phyloP scores from a whole-genome alignment of 1,140 invertebrate species.

The Hyles vespertilio region DNA sequence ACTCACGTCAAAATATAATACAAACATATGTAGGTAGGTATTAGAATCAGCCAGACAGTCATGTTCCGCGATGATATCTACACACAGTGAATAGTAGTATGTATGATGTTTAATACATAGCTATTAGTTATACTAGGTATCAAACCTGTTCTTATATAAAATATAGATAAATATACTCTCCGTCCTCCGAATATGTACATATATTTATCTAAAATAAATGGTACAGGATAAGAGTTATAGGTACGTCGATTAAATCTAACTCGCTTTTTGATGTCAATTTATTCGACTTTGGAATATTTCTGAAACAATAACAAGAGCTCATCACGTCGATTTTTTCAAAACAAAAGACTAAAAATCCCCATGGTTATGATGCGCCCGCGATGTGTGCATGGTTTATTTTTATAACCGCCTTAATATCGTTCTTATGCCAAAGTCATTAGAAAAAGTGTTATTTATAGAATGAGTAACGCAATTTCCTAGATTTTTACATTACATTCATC shows the following conservation, averaged over 20 bases:
- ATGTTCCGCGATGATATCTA: too few relatives aligned
- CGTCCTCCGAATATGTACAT: background rate
- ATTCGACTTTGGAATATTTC: too few relatives aligned
- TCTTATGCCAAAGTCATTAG: slow-evolving; percentile 6
- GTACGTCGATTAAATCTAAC: too few relatives aligned
- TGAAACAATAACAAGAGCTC: background rate
- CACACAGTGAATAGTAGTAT: too few relatives aligned
- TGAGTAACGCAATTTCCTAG: background rate
- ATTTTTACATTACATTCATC: slow-evolving; percentile 1
- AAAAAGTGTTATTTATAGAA: background rate
- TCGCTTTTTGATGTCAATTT: too few relatives aligned
- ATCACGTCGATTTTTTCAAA: background rate
- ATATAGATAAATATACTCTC: background rate
- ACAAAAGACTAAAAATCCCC: background rate
- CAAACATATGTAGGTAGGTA: too few relatives aligned
- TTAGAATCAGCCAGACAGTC: too few relatives aligned
- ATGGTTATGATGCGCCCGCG: background rate
- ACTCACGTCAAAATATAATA: too few relatives aligned
- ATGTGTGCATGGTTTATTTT: background rate
- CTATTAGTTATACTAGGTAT: too few relatives aligned
- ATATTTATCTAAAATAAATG: background rate
- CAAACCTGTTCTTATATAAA: too few relatives aligned
- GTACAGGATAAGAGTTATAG: too few relatives aligned
- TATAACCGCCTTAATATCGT: background rate
- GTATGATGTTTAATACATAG: too few relatives aligned